phyloP scores from a whole-genome alignment of 2,113 vertebrate genomes.

The Macroglossus sobrinus region DNA sequence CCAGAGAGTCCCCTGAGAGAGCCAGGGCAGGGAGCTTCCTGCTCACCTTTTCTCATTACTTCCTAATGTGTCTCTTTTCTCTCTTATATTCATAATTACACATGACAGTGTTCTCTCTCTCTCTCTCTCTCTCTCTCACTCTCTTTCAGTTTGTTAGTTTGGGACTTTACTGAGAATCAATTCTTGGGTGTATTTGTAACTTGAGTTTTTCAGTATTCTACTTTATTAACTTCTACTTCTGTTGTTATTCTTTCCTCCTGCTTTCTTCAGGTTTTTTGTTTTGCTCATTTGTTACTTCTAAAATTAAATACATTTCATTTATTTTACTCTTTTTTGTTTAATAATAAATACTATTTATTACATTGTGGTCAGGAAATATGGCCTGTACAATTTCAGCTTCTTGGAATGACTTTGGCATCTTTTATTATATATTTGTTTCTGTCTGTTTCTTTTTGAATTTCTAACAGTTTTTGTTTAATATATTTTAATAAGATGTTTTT shows the following conservation, averaged over 20 bases:
- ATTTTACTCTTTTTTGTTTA: conserved; percentile 44
- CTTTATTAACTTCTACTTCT: background rate
- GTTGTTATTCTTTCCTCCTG: background rate
- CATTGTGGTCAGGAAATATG: background rate
- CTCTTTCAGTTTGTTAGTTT: background rate
- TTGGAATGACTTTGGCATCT: conserved; percentile 43
- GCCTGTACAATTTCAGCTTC: conserved; percentile 1
- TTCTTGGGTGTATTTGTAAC: background rate
- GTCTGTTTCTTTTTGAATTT: background rate
- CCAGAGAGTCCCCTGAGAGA: background rate
- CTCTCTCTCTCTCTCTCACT: background rate
- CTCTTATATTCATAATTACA: conserved; percentile 36
- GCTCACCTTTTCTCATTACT: background rate
- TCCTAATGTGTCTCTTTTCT: background rate
- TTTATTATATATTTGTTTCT: background rate
- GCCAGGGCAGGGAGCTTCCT: background rate
- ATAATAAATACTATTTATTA: conserved; percentile 40
- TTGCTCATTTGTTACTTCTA: conserved; percentile 15
- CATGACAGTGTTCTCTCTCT: conserved; percentile 24
- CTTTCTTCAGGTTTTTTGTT: background rate
- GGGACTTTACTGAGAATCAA: background rate
- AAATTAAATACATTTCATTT: background rate
- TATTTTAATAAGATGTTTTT: conserved; percentile 10
- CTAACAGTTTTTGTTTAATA: background rate
- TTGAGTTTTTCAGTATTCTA: background rate